A percentile compares a stretch with the other conserved stretches of the same genome.
Evolutionary conservation across 2,888 invertebrate genomes (phyloP).

Genomic region (Amiota mariae): DNA sequence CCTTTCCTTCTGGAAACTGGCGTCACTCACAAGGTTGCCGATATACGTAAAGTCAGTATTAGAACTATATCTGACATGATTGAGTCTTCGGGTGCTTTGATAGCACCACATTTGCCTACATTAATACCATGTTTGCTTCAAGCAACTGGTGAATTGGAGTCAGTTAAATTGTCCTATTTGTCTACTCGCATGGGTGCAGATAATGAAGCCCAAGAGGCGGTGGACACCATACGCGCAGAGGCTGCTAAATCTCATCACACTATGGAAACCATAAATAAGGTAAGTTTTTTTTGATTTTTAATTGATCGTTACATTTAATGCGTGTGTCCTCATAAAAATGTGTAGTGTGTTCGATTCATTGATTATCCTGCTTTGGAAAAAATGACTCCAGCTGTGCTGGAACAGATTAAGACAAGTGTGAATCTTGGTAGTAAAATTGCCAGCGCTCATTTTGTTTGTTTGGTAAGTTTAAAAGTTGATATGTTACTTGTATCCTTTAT

Average conservation of each 20-base stretch:
- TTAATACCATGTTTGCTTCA: conserved; percentile 89
- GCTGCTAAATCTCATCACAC: conserved; percentile 90
- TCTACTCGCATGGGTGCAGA: conserved; percentile 83
- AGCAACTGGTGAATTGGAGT: conserved; percentile 91
- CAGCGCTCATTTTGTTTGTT: conserved; percentile 84
- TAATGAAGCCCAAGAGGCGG: conserved; percentile 81
- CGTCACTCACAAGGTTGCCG: conserved; percentile 84
- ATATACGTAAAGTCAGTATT: conserved; percentile 86
- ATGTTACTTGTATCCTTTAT: not conserved
- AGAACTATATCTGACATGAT: conserved; percentile 91
- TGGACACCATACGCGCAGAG: conserved; percentile 86
- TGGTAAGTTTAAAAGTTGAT: conserved; percentile 74
- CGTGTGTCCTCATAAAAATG: not conserved
- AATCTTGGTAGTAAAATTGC: conserved; percentile 90
- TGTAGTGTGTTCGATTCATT: conserved; percentile 80
- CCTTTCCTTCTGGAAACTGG: conserved; percentile 88
- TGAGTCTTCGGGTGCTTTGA: conserved; percentile 83
- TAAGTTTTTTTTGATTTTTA: conserved; percentile 61
- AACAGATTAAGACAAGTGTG: conserved; percentile 85
- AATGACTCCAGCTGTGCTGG: conserved; percentile 86
- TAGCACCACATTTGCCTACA: conserved; percentile 86
- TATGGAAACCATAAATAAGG: conserved; percentile 89
- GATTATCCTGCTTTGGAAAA: conserved; percentile 85
- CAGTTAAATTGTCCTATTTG: conserved; percentile 84
- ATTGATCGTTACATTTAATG: not conserved